Conservation (phyloP, 2,888 invertebrate species). For the Drosophila kuntzei region DNA sequence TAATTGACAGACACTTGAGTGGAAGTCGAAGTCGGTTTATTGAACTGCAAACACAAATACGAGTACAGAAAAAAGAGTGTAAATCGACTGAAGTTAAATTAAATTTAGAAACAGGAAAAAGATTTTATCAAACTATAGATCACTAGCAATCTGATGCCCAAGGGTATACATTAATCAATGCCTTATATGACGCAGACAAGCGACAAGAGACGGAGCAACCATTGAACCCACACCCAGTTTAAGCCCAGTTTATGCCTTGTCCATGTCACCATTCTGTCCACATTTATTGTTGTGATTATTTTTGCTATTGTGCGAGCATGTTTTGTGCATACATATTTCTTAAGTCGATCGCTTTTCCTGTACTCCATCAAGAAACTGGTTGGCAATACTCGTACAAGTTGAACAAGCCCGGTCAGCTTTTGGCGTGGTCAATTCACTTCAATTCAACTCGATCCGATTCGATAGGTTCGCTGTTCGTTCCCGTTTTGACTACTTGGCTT, state of each 20-base stretch:
- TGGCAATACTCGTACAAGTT: constrained; percentile 19
- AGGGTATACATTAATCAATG: constrained; percentile 37
- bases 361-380: constrained; percentile 51
- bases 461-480: constrained; percentile 60
- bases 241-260: constrained; percentile 13
- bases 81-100: not conserved
- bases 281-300: constrained; percentile 49
- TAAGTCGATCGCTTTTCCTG: constrained; percentile 62
- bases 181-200: constrained; percentile 29
- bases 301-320: constrained; percentile 44
- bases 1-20: constrained; percentile 25
- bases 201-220: not conserved
- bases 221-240: constrained; percentile 52
- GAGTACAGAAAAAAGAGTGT: not conserved
- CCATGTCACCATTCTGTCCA: constrained; percentile 54
- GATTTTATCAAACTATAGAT: constrained; percentile 6
- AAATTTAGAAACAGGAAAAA: constrained; percentile 9
- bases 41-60: constrained; percentile 31
- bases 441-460: constrained; percentile 27
- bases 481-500: constrained; percentile 63
- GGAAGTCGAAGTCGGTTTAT: constrained; percentile 29
- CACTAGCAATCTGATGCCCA: not conserved
- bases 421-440: constrained; percentile 60
- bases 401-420: constrained; percentile 34
- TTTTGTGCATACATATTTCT: constrained; percentile 54